Evolutionary conservation across 1,140 invertebrate species (phyloP).

Genomic region (Bathynomus jamesi): DNA sequence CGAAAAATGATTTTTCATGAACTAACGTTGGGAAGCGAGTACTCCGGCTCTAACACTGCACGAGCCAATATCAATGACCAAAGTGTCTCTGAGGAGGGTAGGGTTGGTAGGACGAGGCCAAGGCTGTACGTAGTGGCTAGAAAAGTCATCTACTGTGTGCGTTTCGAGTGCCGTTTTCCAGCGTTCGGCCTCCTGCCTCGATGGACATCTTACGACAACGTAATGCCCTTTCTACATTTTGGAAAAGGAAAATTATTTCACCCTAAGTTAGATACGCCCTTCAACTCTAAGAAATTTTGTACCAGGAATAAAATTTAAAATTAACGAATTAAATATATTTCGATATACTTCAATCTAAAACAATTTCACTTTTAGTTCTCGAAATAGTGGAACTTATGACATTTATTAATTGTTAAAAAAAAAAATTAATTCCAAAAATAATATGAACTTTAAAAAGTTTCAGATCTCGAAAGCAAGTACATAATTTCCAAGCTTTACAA

Average conservation of each 20-base stretch:
- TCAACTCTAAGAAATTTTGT: no score
- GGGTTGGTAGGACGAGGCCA: constrained; percentile 43
- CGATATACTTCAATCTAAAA: no score
- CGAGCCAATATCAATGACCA: constrained; percentile 55
- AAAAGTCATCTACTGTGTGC: constrained; percentile 49
- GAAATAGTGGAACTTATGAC: no score
- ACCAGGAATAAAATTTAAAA: no score
- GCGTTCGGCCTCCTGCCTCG: constrained; percentile 47
- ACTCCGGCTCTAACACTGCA: constrained; percentile 54
- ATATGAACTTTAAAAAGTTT: no score
- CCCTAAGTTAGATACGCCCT: not conserved
- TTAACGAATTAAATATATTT: no score
- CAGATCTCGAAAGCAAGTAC: no score
- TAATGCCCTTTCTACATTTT: constrained; percentile 49
- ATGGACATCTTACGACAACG: constrained; percentile 48
- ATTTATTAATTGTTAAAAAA: no score
- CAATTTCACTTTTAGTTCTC: no score
- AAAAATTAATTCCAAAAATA: no score
- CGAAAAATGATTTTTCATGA: no score
- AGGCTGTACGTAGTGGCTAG: constrained; percentile 50
- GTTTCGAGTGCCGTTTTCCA: constrained; percentile 50
- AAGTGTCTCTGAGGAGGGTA: constrained; percentile 40
- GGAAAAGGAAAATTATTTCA: not conserved
- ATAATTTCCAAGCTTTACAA: no score
- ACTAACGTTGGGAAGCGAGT: constrained; percentile 49